Conservation (phyloP, 2,888 invertebrate genomes). For the Catocala fraxini region DNA sequence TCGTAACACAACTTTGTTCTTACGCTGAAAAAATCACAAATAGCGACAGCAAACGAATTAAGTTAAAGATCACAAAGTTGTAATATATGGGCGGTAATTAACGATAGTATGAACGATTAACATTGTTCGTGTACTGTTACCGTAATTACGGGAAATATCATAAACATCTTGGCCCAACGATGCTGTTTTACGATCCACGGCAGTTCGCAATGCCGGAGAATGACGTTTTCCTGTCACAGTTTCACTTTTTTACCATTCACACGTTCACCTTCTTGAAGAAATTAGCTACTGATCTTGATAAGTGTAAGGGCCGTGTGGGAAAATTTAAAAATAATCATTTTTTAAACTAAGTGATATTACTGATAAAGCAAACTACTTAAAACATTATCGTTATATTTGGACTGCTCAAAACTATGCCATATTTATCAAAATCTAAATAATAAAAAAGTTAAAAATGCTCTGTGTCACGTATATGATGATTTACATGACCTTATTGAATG, state of each 20-base stretch:
- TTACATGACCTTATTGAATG: too few species aligned
- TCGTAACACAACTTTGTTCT: conserved; percentile 25
- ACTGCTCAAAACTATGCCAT: too few species aligned
- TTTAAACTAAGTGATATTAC: too few species aligned
- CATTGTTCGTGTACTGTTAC: conserved; percentile 70
- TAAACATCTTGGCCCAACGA: conserved; percentile 73
- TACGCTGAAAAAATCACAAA: conserved; percentile 39
- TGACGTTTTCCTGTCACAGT: conserved; percentile 73
- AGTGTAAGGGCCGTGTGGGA: conserved; percentile 36
- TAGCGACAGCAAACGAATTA: conserved; percentile 45
- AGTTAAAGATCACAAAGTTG: conserved; percentile 48
- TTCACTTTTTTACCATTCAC: conserved; percentile 57
- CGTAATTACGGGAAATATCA: conserved; percentile 82
- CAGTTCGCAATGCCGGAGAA: conserved; percentile 60
- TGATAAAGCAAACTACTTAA: too few species aligned
- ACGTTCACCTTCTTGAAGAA: conserved; percentile 40
- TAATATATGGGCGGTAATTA: conserved; percentile 59
- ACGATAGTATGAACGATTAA: conserved; percentile 65
- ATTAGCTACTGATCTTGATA: conserved; percentile 46
- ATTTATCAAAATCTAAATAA: too few species aligned
- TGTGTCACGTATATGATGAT: too few species aligned
- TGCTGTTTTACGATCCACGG: conserved; percentile 64
- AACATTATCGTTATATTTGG: too few species aligned
- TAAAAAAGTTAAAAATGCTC: too few species aligned
- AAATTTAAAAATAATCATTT: conserved; percentile 18